Conservation (phyloP, 2,888 invertebrate genomes). For the Agonum fuliginosum region DNA sequence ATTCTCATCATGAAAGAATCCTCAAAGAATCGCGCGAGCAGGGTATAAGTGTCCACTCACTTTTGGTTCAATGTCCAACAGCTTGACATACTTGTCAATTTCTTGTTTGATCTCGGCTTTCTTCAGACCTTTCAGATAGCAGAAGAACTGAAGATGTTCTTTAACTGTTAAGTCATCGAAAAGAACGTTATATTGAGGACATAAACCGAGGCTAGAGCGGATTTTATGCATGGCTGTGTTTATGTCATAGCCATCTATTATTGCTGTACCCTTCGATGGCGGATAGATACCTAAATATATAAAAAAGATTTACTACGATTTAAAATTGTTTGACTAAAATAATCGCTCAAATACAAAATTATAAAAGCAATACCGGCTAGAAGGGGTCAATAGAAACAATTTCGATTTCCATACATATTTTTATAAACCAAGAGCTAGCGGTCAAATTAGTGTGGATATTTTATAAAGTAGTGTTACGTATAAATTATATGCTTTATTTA, state of each 20-base stretch:
- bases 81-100: conserved; percentile 78
- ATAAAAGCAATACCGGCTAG: too few relatives aligned
- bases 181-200: conserved; percentile 91
- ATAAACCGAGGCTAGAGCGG: conserved; percentile 84
- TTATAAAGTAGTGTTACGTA: too few relatives aligned
- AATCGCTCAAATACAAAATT: too few relatives aligned
- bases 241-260: conserved; percentile 84
- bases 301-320: neutral
- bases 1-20: too few relatives aligned
- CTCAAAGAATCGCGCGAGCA: too few relatives aligned
- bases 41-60: too few relatives aligned
- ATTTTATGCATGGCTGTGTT: conserved; percentile 78
- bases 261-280: conserved; percentile 81
- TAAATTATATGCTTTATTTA: too few relatives aligned
- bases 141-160: conserved; percentile 89
- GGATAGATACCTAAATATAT: conserved; percentile 77
- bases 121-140: conserved; percentile 80
- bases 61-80: conserved; percentile 82
- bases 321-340: too few relatives aligned
- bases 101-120: conserved; percentile 76
- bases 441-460: too few relatives aligned
- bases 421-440: too few relatives aligned
- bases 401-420: too few relatives aligned
- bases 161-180: conserved; percentile 88
- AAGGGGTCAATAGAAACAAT: too few relatives aligned